Base-by-base conservation (phyloP, 1,140 invertebrate genomes). In the Cephus cinctus region DNA sequence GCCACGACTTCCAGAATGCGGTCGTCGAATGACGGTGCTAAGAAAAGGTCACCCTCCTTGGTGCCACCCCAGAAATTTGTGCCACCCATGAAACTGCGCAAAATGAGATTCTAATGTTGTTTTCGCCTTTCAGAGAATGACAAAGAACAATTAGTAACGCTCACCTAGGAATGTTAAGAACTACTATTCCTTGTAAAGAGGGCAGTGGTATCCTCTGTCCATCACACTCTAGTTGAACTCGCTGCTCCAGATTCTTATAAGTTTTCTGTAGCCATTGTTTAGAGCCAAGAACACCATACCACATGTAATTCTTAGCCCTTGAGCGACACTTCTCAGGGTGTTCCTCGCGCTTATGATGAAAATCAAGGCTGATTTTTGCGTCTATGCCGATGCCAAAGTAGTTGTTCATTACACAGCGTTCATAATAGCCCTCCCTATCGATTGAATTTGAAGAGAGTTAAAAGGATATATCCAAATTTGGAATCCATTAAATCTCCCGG, bases 381-480 rank as follows among this genome's bases (percentile, higher is more conserved):
- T 99, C 96, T 36, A 98, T 93, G 9, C 96, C 96, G 68, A 99
- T 98, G 1, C 96, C 96, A 76, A 98, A 98, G 73, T 99, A 99
- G 71, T 98, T 98, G 69, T 98, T 98, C 96, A 99, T 98, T 1
- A 98, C 95, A 54, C 92, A 95, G 54, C 88, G 86, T 75, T 98
- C 96, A 57, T 89, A 89, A 72, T 94, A 97, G 3, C 93, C 92
- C 77, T 94, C 91, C 67, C 85, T 87, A 63, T 46, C 34, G 1
- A 43, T 27, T 27, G 6, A 27, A 27, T 27, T 12, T 38, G 5
- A 15, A 36, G 35, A 47, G 35, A 14, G 11, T 36, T 27, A 19
- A 21, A 27, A 39, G 25, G 39, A 42, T 34, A 45, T 20, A 46
- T 21, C 30, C 9, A 23, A 35, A 49, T 23, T 27, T 1, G n/a